Evolutionary conservation across 1,140 invertebrate species (phyloP).

Genomic region (Littorina saxatilis): DNA sequence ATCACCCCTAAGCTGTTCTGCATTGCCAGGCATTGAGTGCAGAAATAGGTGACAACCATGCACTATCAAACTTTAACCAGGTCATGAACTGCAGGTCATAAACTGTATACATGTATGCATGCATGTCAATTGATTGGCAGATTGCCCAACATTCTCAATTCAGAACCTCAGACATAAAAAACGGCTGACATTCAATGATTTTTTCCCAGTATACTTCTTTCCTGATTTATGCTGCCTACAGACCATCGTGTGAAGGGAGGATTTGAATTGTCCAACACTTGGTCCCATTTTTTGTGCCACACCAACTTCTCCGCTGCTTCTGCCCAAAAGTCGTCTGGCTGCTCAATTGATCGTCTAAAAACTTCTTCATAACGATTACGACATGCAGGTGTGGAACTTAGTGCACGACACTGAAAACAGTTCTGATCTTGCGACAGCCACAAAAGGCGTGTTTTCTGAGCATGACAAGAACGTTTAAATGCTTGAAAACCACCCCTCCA

Average conservation of each 20-base stretch:
- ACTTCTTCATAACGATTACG: constrained; percentile 81
- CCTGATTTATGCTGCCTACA: constrained; percentile 49
- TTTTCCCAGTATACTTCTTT: no score
- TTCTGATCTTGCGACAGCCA: neutral
- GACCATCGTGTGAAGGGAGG: constrained; percentile 93
- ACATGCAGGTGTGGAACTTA: neutral
- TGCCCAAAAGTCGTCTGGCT: constrained; percentile 91
- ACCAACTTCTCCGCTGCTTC: constrained; percentile 84
- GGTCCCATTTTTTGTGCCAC: constrained; percentile 89
- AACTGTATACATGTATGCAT: no score
- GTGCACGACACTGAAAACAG: neutral
- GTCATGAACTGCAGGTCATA: no score
- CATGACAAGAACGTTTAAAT: neutral
- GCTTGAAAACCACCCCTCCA: neutral
- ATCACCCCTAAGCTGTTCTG: no score
- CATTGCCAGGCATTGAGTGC: no score
- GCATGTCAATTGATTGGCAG: no score
- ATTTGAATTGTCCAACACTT: constrained; percentile 88
- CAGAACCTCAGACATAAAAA: no score
- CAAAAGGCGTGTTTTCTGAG: no score
- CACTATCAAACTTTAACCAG: no score
- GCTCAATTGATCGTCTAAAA: constrained; percentile 83
- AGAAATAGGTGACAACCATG: no score
- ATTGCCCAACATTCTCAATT: no score
- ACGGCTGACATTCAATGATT: no score